phyloP scores from a whole-genome alignment of 2,797 vertebrate genomes.

The Numenius phaeopus region DNA sequence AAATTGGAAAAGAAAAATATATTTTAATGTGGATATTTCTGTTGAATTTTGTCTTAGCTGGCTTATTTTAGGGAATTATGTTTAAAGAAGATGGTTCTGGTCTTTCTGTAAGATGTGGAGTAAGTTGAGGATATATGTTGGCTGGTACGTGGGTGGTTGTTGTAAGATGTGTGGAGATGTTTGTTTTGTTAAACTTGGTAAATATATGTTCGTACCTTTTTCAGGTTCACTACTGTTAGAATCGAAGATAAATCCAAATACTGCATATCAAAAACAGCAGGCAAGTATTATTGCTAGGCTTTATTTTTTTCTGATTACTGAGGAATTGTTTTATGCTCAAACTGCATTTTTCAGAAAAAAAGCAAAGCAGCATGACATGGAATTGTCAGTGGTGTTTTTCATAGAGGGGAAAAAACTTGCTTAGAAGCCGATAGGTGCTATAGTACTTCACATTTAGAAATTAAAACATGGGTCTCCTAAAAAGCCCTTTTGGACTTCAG shows the following conservation, averaged over 20 bases:
- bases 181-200: slow-evolving; percentile 21
- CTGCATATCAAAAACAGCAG: slow-evolving; percentile 99
- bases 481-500: background rate
- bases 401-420: background rate
- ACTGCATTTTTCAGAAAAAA: background rate
- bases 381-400: background rate
- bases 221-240: slow-evolving; percentile 95
- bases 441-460: background rate
- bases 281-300: slow-evolving; percentile 81
- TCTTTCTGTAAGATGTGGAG: background rate
- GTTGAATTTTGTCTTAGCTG: background rate
- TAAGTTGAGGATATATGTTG: background rate
- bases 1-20: background rate
- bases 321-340: background rate
- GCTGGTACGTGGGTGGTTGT: background rate
- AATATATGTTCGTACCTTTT: slow-evolving; percentile 67
- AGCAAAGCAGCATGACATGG: background rate
- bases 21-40: background rate
- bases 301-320: slow-evolving; percentile 27
- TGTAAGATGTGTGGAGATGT: background rate
- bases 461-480: background rate
- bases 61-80: background rate
- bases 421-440: background rate
- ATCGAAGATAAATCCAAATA: slow-evolving; percentile 98
- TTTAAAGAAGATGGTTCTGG: slow-evolving; percentile 10